Evolutionary conservation across 2,888 invertebrate species (phyloP).

Genomic region (Serrognathus titanus): DNA sequence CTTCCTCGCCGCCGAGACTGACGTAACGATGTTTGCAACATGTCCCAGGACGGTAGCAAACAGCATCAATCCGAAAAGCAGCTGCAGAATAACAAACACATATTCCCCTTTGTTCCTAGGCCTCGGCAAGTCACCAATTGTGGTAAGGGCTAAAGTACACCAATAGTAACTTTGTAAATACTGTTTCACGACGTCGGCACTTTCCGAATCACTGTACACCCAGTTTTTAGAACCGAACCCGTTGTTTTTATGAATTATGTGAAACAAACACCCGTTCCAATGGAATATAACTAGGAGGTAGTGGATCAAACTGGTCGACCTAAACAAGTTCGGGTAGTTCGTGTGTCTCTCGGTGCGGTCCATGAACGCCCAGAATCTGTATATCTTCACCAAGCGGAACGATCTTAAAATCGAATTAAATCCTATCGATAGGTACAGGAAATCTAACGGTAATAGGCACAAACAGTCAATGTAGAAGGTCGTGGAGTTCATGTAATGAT

Average conservation of each 20-base stretch:
- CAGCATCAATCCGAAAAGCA: slow-evolving; percentile 89
- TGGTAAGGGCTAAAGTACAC: slow-evolving; percentile 94
- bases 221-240: slow-evolving; percentile 91
- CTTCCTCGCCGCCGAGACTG: slow-evolving; percentile 93
- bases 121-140: slow-evolving; percentile 88
- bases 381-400: slow-evolving; percentile 95
- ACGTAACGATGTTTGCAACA: slow-evolving; percentile 97
- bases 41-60: slow-evolving; percentile 96
- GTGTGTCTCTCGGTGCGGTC: slow-evolving; percentile 97
- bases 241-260: slow-evolving; percentile 93
- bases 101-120: slow-evolving; percentile 93
- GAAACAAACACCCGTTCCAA: slow-evolving; percentile 99
- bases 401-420: slow-evolving; percentile 94
- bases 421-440: slow-evolving; percentile 93
- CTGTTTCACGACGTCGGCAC: slow-evolving; percentile 86
- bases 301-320: slow-evolving; percentile 88
- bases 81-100: slow-evolving; percentile 90
- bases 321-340: slow-evolving; percentile 95
- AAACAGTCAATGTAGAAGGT: slow-evolving; percentile 98
- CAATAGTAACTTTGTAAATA: slow-evolving; percentile 98
- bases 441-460: slow-evolving; percentile 95
- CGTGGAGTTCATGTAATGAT: slow-evolving; percentile 94
- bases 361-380: slow-evolving; percentile 98
- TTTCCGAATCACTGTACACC: slow-evolving; percentile 82
- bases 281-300: slow-evolving; percentile 97